Percentiles rank a stretch among this genome's conserved stretches.
These are phyloP conservation scores for Lutjanus campechanus DNA, from an alignment of 2,797 vertebrate genomes.

Conservation along the genomic window DNA sequence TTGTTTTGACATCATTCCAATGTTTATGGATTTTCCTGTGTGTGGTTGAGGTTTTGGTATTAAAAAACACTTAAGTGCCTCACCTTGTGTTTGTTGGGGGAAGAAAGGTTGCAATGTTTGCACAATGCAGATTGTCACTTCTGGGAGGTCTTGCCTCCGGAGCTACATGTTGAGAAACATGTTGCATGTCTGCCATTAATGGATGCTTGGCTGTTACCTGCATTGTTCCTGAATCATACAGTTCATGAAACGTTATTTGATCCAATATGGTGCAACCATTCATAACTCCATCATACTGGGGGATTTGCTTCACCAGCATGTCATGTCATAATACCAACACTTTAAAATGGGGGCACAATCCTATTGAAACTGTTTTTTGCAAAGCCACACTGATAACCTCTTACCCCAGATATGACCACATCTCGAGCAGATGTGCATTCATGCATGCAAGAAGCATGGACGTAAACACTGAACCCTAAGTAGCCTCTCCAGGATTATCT, in stretches of 20 bases:
- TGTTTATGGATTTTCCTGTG: conserved; percentile 89
- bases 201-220: conserved; percentile 66
- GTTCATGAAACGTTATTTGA: conserved; percentile 47
- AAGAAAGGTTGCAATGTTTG: conserved; percentile 85
- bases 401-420: conserved; percentile 59
- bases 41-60: conserved; percentile 82
- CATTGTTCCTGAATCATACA: conserved; percentile 55
- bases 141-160: conserved; percentile 87
- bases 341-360: conserved; percentile 51
- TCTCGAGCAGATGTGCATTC: conserved; percentile 52
- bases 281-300: conserved; percentile 25
- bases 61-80: conserved; percentile 78
- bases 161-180: conserved; percentile 76
- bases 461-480: conserved; percentile 25
- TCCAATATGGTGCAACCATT: conserved; percentile 39
- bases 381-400: conserved; percentile 69
- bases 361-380: conserved; percentile 46
- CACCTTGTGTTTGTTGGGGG: conserved; percentile 82
- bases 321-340: conserved; percentile 26
- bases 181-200: conserved; percentile 76
- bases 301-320: conserved; percentile 57
- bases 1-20: conserved; percentile 89
- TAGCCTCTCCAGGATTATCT: conserved; percentile 32
- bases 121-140: conserved; percentile 81
- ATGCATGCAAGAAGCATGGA: conserved; percentile 24